A percentile compares a stretch with the other conserved stretches of the same genome.
These are phyloP conservation scores for Sylvilagus bachmani DNA, from an alignment of 2,113 vertebrate genomes.

Conservation along the genomic window DNA sequence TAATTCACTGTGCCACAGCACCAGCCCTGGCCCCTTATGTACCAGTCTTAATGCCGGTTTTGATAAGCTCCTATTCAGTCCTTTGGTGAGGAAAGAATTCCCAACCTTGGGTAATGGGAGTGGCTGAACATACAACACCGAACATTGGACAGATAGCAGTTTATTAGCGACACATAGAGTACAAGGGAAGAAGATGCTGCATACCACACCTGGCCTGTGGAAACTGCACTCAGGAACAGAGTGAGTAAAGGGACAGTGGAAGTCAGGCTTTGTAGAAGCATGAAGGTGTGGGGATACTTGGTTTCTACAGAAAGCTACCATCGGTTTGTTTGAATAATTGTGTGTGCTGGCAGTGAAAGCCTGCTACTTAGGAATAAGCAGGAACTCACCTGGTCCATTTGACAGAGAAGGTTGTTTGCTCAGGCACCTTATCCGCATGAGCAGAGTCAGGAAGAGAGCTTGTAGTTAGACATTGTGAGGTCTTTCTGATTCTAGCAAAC, in stretches of 20 bases:
- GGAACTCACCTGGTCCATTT: neutral
- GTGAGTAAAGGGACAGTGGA: neutral
- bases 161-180: neutral
- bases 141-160: neutral
- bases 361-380: neutral
- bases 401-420: neutral
- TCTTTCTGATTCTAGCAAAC: neutral
- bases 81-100: neutral
- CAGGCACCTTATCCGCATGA: neutral
- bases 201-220: too few species aligned
- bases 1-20: too few species aligned
- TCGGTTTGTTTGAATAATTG: constrained; percentile 27
- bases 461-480: neutral
- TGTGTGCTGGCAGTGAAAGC: neutral
- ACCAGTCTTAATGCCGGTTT: constrained; percentile 22
- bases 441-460: neutral
- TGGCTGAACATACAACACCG: neutral
- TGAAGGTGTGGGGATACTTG: neutral
- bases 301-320: constrained; percentile 14
- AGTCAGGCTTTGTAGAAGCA: neutral
- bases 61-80: neutral
- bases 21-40: too few species aligned
- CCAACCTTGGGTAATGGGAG: neutral
- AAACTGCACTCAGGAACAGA: neutral
- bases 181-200: neutral